Conservation (phyloP, 1,140 invertebrate genomes). For the Drosophila pseudoananassae region DNA sequence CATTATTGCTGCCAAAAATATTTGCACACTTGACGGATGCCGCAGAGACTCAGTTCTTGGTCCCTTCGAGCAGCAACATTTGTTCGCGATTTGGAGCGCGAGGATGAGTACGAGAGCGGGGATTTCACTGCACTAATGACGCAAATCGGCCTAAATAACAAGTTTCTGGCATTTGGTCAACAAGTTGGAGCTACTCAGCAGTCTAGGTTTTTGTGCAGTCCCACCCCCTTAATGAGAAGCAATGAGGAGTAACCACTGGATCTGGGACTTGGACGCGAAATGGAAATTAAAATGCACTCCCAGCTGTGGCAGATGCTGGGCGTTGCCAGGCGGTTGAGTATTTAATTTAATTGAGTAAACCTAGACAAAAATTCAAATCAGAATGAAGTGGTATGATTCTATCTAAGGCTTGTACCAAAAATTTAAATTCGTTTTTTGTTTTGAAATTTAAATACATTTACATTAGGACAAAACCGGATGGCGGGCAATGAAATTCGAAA, state of each 20-base stretch:
- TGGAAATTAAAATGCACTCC: conserved; percentile 69
- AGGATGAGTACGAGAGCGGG: conserved; percentile 2
- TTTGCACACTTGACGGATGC: conserved; percentile 49
- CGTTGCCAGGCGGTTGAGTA: conserved; percentile 25
- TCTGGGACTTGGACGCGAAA: conserved; percentile 52
- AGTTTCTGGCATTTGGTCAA: conserved; percentile 72
- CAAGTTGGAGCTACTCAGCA: conserved; percentile 55
- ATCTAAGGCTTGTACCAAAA: no score
- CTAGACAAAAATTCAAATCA: not conserved
- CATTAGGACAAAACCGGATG: no score
- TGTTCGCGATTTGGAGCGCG: conserved; percentile 24
- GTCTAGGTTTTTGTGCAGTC: conserved; percentile 42
- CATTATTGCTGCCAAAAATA: conserved; percentile 34
- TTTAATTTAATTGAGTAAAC: conserved; percentile 71
- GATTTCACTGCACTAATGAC: conserved; percentile 64
- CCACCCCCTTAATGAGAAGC: conserved; percentile 59
- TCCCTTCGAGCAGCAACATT: conserved; percentile 28
- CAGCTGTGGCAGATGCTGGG: conserved; percentile 27
- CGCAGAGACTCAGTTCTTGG: conserved; percentile 13
- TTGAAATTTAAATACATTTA: no score
- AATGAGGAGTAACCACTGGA: conserved; percentile 41
- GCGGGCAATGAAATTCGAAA: no score
- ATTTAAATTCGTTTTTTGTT: no score
- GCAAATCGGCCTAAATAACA: conserved; percentile 74
- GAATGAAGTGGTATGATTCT: not conserved